Evolutionary conservation across 2,113 vertebrate species (phyloP), one percentile per base, ranked within the genome.

Genomic region (Protobothrops mucrosquamatus): DNA sequence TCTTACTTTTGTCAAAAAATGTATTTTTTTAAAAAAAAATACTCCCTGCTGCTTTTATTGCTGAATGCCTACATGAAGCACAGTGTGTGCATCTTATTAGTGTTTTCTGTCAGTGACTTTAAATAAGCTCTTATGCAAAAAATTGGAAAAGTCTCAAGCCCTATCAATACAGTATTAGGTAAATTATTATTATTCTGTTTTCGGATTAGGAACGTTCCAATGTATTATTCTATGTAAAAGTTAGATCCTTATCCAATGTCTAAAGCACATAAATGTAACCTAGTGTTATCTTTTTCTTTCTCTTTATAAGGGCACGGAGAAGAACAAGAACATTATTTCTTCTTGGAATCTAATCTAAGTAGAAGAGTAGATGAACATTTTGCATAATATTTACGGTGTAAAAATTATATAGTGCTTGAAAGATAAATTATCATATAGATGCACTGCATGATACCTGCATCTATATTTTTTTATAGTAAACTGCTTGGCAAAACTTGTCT

Each of bases 101-200:
- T 64, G 87, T 20, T 91, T 95, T 94, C 56, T 56, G 56, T 74
- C 93, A 95, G 94, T 88, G 94, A 46, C 51, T 85, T 94, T 96
- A 96, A 97, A 94, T 93, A 94, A 92, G 91, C 95, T 90, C 86
- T 95, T 95, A 94, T 89, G 51, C 20, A 96, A 96, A 96, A 43
- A 57, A 94, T 92, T 26, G 95, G 54, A 64, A 69, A 92, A 81
- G 20, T 89, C 91, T 23, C 92, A 94, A 93, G 90, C 92, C 74
- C 95, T 94, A 94, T 96, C 74, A 95, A 87, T 52, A 94, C 94
- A 90, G 94, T 94, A 2, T 52, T 14, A 93, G 48, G 14, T 89
- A 95, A 94, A 91, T 87, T 90, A 85, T 22, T 88, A 90, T 81
- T 92, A n/a, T 6, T 51, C 3, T 48, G 91, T 89, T 43, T 3